Base-by-base conservation (phyloP, 1,140 invertebrate species). In the Leptinotarsa texana region DNA sequence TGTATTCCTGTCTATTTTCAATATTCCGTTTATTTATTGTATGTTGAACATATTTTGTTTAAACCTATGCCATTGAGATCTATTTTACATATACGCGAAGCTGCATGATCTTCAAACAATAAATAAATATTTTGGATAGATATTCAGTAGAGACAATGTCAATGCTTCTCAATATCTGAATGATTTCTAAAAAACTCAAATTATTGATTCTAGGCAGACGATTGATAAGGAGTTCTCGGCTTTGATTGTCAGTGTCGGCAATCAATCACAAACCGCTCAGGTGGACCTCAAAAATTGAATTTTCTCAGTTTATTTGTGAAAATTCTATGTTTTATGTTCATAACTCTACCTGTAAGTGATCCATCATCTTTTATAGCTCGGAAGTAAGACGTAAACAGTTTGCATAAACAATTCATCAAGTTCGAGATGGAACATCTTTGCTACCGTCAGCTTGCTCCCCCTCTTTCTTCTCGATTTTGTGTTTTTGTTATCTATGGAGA, bases 331-430 rank as follows among this genome's bases (percentile, higher is more conserved):
- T 57, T 57, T 57, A 4, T 57, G 51, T 57, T 15, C 13, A 57
- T 57, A 57, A 15, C 51, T 18, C 5, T n/a, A 57, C 51, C 51
- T 57, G 51, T 57, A 57, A 18, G 51, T 18, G 6, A 57, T 57
- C 51, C 51, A 57, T 57, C 51, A 57, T 57, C 17, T 57, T 57
- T 57, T 57, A 57, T 57, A 57, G 51, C 51, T 57, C 51, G 51
- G 51, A 18, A 57, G n/a, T 15, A 57, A 57, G 17, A 57, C 51
- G 51, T n/a, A 57, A 57, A 57, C 51, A 17, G 51, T 57, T 17
- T 17, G 15, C 51, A 15, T 57, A 57, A 57, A 57, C 51, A 57
- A 57, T 57, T 57, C 51, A 57, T 57, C 51, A 57, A 18, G n/a
- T 18, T 57, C 4, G 15, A 13, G 13, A 18, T 18, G 51, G 13